Base-by-base conservation (phyloP, 2,113 vertebrate species). In the Caracal caracal region DNA sequence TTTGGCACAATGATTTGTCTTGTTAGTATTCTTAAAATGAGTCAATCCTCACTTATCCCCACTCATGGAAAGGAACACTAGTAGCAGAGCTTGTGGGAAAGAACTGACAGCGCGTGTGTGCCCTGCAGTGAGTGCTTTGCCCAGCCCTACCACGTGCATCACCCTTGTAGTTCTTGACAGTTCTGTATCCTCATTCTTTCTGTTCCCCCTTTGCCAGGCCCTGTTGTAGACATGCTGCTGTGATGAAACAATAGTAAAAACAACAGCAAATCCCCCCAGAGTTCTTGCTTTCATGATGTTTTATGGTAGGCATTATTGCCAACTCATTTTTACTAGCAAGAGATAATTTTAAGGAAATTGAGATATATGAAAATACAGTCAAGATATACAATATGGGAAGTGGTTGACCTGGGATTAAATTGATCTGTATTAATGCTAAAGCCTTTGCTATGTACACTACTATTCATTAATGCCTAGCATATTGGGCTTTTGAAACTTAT, bases 311-410 rank as follows among this genome's bases (percentile, higher is more conserved):
- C 49, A 78, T 78, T 63, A 90, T 92, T 92, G 92, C 53, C 20
- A 94, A 61, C 26, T 24, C 30, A 20, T 20, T 95, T 85, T 88
- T 75, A 43, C 11, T 95, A 17, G 33, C 92, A 68, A 70, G 8
- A 71, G 35, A 33, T 92, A 59, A 70, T 90, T 92, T 89, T 92
- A 71, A 94, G 51, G 20, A 81, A 94, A 82, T 61, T 82, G 35
- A 96, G 6, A 43, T 63, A 20, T 61, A 66, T 90, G 49, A 80
- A 35, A 63, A 35, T 83, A 88, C 22, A 40, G 83, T 94, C 37
- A 82, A 82, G 20, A 24, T 51, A 26, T 51, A 65, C 17, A 28
- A 22, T 84, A 19, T 30, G 17, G n/a, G 16, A 88, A 93, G 33
- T 51, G 20, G 19, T 49, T 43, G 17, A 70, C 24, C 43, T 91